phyloP scores from a whole-genome alignment of 2,113 vertebrate genomes.

The Varanus salvator region DNA sequence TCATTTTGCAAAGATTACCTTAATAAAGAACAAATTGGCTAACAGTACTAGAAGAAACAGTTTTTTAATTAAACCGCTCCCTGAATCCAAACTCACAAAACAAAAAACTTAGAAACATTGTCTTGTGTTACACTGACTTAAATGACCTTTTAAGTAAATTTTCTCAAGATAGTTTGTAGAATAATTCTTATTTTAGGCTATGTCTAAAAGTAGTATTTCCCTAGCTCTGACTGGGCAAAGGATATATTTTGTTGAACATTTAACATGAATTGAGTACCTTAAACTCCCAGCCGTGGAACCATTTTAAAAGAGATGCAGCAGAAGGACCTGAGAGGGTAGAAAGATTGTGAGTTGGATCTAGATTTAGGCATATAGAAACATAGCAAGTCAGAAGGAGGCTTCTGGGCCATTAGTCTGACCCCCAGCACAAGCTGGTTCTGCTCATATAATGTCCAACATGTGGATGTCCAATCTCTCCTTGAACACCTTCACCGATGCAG shows the following conservation, averaged over 20 bases:
- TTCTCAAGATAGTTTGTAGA: constrained; percentile 20
- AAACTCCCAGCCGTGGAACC: neutral
- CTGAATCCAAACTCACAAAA: neutral
- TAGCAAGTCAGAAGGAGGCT: no score
- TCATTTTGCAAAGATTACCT: constrained; percentile 49
- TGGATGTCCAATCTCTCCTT: no score
- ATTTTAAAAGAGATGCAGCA: no score
- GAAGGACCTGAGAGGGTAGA: no score
- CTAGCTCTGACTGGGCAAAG: constrained; percentile 1
- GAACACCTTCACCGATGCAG: no score
- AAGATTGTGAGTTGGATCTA: no score
- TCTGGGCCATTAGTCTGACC: no score
- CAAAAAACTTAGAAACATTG: neutral
- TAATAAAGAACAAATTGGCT: constrained; percentile 53
- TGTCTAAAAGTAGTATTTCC: constrained; percentile 3
- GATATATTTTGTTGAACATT: neutral
- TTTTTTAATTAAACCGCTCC: neutral
- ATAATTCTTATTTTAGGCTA: neutral
- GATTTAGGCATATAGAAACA: no score
- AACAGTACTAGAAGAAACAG: constrained; percentile 13
- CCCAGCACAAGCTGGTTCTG: no score
- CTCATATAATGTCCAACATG: no score
- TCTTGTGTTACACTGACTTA: neutral
- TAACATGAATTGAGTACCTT: no score
- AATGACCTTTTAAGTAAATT: constrained; percentile 40